Conservation (phyloP, 2,113 vertebrate genomes). For the Pseudois nayaur region DNA sequence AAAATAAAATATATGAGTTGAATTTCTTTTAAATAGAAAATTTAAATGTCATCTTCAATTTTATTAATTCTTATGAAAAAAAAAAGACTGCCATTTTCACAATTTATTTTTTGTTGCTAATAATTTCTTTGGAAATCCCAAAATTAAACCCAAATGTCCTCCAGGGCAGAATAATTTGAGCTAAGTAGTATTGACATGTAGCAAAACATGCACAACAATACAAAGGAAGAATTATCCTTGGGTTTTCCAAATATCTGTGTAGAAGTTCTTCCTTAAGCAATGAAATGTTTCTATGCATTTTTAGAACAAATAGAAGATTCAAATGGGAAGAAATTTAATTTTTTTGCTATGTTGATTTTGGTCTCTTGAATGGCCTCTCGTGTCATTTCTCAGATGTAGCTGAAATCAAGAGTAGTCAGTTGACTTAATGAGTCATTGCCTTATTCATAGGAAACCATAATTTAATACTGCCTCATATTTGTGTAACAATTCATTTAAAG, state of each 20-base stretch:
- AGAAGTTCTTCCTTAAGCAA: not conserved
- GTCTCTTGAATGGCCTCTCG: not conserved
- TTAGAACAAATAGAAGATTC: not conserved
- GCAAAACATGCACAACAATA: not conserved
- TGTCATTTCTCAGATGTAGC: not conserved
- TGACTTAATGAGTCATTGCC: not conserved
- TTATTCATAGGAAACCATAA: not conserved
- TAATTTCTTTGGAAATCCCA: not conserved
- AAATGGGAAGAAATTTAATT: not conserved
- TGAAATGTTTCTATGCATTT: not conserved
- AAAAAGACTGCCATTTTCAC: not conserved
- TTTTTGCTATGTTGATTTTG: not conserved
- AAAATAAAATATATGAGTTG: not conserved
- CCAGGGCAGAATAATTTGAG: not conserved
- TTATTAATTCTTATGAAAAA: not conserved
- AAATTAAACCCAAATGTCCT: conserved; percentile 6
- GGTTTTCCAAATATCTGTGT: not conserved
- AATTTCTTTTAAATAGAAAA: not conserved
- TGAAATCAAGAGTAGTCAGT: not conserved
- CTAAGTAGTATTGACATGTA: not conserved
- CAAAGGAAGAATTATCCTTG: not conserved
- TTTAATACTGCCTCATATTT: not conserved
- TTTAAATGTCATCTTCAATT: not conserved
- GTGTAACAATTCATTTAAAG: not conserved
- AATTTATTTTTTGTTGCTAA: not conserved